Evolutionary conservation across 2,113 vertebrate species (phyloP).

Genomic region (Panthera leo): DNA sequence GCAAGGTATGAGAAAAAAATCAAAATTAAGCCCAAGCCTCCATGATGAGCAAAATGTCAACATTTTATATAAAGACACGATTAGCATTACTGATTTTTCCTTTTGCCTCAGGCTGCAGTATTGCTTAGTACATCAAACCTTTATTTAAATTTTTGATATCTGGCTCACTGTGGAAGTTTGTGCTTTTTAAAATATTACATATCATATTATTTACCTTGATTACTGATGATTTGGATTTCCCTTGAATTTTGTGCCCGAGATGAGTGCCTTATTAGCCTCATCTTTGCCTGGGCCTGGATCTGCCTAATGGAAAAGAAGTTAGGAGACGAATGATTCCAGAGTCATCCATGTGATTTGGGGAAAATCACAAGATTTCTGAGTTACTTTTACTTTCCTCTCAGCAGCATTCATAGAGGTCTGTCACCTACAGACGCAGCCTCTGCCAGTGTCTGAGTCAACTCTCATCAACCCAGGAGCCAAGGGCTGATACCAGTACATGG

Average conservation of each 20-base stretch:
- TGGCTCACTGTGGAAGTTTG: not conserved
- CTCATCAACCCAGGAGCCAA: not conserved
- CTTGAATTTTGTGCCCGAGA: not conserved
- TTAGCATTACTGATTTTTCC: not conserved
- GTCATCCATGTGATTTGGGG: not conserved
- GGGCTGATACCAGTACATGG: not conserved
- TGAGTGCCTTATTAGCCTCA: not conserved
- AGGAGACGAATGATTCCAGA: not conserved
- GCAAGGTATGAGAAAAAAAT: not conserved
- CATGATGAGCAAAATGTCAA: not conserved
- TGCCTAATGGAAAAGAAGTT: not conserved
- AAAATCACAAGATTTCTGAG: not conserved
- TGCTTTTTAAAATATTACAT: not conserved
- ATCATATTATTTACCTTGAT: not conserved
- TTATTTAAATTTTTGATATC: not conserved
- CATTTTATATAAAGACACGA: not conserved
- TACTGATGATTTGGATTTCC: not conserved
- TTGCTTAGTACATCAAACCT: not conserved
- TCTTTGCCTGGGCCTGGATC: not conserved
- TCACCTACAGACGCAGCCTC: not conserved
- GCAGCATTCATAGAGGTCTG: not conserved
- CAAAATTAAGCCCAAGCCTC: not conserved
- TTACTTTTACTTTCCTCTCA: not conserved
- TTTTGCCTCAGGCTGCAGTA: not conserved
- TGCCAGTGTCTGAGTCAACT: not conserved